These are phyloP conservation scores for Cetonia aurata DNA, from an alignment of 2,888 invertebrate species.

Conservation along the genomic window DNA sequence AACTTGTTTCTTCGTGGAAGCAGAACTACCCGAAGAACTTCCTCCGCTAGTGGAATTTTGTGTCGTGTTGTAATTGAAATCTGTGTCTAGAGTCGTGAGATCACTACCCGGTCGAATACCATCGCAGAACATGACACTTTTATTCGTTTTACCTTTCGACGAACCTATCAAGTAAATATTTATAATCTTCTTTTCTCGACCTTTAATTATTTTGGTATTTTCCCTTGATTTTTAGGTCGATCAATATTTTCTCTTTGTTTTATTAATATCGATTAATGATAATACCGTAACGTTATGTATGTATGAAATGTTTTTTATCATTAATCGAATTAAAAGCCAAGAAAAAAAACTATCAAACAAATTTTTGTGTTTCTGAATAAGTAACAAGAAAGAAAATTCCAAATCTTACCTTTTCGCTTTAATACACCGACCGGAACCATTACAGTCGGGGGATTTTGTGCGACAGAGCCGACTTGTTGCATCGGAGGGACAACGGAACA, in stretches of 20 bases:
- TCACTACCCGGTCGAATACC: conserved; percentile 91
- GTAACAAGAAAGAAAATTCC: too few relatives aligned
- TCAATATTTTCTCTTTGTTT: too few relatives aligned
- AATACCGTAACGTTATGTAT: too few relatives aligned
- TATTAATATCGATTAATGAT: too few relatives aligned
- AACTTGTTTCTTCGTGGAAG: conserved; percentile 39
- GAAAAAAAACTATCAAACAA: too few relatives aligned
- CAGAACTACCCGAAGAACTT: background rate
- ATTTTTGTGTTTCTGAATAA: too few relatives aligned
- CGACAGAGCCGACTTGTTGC: conserved; percentile 73
- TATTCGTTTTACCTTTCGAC: conserved; percentile 70
- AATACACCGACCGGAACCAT: conserved; percentile 89
- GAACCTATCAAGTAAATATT: conserved; percentile 62
- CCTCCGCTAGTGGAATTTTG: conserved; percentile 47
- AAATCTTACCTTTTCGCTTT: conserved; percentile 73
- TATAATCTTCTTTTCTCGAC: background rate
- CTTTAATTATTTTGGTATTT: too few relatives aligned
- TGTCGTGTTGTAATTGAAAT: conserved; percentile 64
- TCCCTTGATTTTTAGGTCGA: too few relatives aligned
- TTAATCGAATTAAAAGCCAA: too few relatives aligned
- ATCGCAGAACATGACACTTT: conserved; percentile 90
- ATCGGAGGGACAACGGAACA: conserved; percentile 86
- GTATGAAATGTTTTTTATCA: too few relatives aligned
- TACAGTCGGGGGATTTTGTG: conserved; percentile 75
- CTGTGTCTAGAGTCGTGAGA: conserved; percentile 81